Base-by-base conservation (phyloP, 2,113 vertebrate genomes). In the Heptranchias perlo region DNA sequence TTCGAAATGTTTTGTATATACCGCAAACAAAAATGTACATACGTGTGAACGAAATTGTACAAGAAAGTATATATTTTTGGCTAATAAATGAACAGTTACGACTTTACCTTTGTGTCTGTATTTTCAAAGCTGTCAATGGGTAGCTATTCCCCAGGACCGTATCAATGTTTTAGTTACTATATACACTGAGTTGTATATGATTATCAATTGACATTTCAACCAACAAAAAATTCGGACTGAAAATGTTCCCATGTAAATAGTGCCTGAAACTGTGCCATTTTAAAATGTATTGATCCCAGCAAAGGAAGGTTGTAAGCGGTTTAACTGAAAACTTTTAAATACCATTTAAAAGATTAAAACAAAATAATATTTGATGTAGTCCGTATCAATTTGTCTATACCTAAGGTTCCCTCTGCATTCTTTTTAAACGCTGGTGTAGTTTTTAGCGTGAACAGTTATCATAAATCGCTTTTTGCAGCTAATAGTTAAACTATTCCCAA, bases 41-140 rank as follows among this genome's bases (percentile, higher is more conserved):
- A 99, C 96, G 98, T 99, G 99, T 99, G 99, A 99, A 98, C 98
- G 98, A 98, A 99, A 99, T 99, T 99, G 99, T 99, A 99, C 99
- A 99, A 99, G 98, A 99, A 99, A 99, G 98, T 99, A 98, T 99
- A 98, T 99, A 99, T 99, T 99, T 98, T 99, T 99, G 99, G 98
- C 99, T 99, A 99, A 99, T 99, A 99, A 99, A 99, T 98, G 98
- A 99, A 99, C 98, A 98, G 98, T 98, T 99, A 98, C 98, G 99
- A 99, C 98, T 99, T 99, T 98, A 98, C 97, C 97, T 98, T 44
- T 78, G 89, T 76, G 67, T 91, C 58, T 94, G 64, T 78, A 69
- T 95, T 95, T 95, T 95, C 64, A 69, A 95, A 95, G 65, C 94
- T 95, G n/a, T 49, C 65, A 47, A 31, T 25, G 35, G 16, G 91